Evolutionary conservation across 2,113 vertebrate genomes (phyloP).

Genomic region (Otis tarda): DNA sequence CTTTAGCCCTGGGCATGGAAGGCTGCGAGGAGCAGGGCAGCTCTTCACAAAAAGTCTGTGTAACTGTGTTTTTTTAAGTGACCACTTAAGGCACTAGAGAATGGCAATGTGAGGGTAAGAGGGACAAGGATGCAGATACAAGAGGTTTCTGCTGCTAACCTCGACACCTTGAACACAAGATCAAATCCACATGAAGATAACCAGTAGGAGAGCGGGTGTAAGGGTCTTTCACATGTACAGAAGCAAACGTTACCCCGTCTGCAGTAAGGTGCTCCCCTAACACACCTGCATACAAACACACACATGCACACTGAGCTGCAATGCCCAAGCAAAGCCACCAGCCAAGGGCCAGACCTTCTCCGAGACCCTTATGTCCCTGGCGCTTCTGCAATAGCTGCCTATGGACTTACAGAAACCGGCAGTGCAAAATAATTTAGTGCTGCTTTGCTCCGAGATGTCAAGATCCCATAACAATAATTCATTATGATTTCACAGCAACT

Average conservation of each 20-base stretch:
- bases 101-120: neutral
- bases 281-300: neutral
- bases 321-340: neutral
- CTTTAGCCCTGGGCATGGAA: neutral
- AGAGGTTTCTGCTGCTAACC: neutral
- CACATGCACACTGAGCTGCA: neutral
- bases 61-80: neutral
- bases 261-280: neutral
- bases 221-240: neutral
- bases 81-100: neutral
- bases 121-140: neutral
- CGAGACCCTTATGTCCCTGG: neutral
- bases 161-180: neutral
- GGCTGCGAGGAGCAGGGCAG: neutral
- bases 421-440: neutral
- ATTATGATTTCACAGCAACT: neutral
- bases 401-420: neutral
- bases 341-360: neutral
- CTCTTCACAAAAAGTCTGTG: neutral
- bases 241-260: neutral
- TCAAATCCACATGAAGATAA: neutral
- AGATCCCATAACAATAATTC: neutral
- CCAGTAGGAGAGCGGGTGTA: neutral
- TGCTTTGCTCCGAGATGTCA: neutral
- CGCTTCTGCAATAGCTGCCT: neutral